Conservation (phyloP, 1,140 invertebrate species). For the Leguminivora glycinivorella region DNA sequence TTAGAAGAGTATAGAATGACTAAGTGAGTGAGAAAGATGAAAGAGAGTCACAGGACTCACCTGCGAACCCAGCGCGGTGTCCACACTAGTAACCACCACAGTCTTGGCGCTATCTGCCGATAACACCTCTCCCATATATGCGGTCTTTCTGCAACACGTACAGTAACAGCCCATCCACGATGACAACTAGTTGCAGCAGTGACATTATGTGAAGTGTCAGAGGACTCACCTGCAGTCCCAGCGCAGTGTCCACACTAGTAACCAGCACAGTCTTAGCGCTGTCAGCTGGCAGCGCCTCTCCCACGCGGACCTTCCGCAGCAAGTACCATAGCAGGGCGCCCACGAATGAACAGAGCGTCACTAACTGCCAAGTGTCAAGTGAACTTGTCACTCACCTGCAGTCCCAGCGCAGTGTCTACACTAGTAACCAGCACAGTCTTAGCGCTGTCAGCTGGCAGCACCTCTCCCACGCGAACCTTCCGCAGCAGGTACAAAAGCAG, state of each 20-base stretch:
- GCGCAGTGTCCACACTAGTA: slow-evolving; percentile 85
- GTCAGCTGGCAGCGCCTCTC: slow-evolving; percentile 52
- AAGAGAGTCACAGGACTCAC: too few species aligned
- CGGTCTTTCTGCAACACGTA: too few species aligned
- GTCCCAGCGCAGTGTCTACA: slow-evolving; percentile 86
- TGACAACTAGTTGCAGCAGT: too few species aligned
- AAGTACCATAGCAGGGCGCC: slow-evolving; percentile 87
- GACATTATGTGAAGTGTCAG: too few species aligned
- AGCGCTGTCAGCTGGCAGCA: slow-evolving; percentile 76
- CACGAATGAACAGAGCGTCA: slow-evolving; percentile 88
- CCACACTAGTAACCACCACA: too few species aligned
- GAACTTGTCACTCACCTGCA: slow-evolving; percentile 78
- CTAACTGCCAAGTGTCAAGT: slow-evolving; percentile 81
- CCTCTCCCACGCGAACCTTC: slow-evolving; percentile 82
- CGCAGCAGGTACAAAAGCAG: slow-evolving; percentile 86
- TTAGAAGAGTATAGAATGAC: too few species aligned
- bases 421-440: slow-evolving; percentile 87
- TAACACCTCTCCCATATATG: too few species aligned
- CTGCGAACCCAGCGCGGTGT: too few species aligned
- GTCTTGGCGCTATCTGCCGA: too few species aligned
- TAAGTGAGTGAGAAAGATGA: too few species aligned
- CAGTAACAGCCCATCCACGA: too few species aligned
- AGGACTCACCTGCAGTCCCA: slow-evolving; percentile 83
- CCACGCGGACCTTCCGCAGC: slow-evolving; percentile 49
- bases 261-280: slow-evolving; percentile 81